phyloP scores from a whole-genome alignment of 2,888 invertebrate genomes.

The Drosophila crucigera region DNA sequence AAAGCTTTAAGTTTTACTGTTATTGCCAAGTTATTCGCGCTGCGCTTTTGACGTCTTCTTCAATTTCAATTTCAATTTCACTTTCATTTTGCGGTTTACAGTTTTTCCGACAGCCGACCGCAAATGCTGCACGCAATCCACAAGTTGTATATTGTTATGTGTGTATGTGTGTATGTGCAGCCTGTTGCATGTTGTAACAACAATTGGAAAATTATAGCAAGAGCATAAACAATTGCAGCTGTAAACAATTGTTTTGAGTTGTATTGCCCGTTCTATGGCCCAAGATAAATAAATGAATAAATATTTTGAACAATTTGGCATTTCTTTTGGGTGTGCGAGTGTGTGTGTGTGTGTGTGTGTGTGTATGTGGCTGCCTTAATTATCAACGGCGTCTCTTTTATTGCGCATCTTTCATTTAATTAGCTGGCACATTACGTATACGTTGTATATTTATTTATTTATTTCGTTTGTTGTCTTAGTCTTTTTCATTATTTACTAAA shows the following conservation, averaged over 20 bases:
- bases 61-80: conserved; percentile 79
- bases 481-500: conserved; percentile 2
- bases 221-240: conserved; percentile 59
- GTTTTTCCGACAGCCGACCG: conserved; percentile 73
- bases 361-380: conserved; percentile 13
- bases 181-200: conserved; percentile 72
- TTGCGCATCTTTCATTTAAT: conserved; percentile 57
- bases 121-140: conserved; percentile 69
- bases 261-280: conserved; percentile 51
- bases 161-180: conserved; percentile 34
- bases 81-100: conserved; percentile 73
- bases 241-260: conserved; percentile 42
- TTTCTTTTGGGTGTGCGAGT: conserved; percentile 16
- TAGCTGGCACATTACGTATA: conserved; percentile 58
- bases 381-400: conserved; percentile 33
- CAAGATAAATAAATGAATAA: conserved; percentile 32
- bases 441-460: conserved; percentile 33
- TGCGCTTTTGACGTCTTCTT: conserved; percentile 71
- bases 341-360: background rate
- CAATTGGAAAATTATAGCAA: conserved; percentile 68
- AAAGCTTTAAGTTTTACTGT: conserved; percentile 12
- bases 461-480: conserved; percentile 6
- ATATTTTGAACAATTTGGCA: conserved; percentile 22
- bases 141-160: conserved; percentile 34
- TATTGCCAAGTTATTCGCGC: conserved; percentile 29